A percentile compares a stretch with the other conserved stretches of the same genome.
phyloP scores from a whole-genome alignment of 2,888 invertebrate species.

The Achlya flavicornis region DNA sequence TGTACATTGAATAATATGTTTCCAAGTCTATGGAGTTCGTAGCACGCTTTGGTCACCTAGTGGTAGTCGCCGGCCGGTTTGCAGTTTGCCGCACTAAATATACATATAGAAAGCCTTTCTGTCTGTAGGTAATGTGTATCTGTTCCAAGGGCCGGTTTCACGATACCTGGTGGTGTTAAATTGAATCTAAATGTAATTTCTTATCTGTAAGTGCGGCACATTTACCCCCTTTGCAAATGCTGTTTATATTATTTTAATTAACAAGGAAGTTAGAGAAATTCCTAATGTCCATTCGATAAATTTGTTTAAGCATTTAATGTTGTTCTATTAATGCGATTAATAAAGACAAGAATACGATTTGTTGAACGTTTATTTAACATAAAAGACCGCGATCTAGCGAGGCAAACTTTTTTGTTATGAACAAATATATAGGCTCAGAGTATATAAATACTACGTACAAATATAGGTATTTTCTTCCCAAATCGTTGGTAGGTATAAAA shows the following conservation, averaged over 20 bases:
- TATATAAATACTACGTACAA: no score
- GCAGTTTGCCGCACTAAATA: slow-evolving; percentile 51
- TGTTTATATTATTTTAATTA: slow-evolving; percentile 13
- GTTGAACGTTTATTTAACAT: no score
- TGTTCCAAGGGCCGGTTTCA: slow-evolving; percentile 45
- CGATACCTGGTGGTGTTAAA: slow-evolving; percentile 36
- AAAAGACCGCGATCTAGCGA: no score
- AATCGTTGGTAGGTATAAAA: no score
- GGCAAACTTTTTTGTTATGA: no score
- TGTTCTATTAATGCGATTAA: background rate
- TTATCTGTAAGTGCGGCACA: slow-evolving; percentile 16
- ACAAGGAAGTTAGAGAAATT: background rate
- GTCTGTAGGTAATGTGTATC: slow-evolving; percentile 49
- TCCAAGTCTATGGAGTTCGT: slow-evolving; percentile 56
- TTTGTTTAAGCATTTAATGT: background rate
- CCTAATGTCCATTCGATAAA: background rate
- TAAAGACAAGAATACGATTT: no score
- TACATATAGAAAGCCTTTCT: slow-evolving; percentile 55
- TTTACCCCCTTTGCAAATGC: slow-evolving; percentile 12
- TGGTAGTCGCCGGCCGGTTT: slow-evolving; percentile 62
- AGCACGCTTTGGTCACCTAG: slow-evolving; percentile 59
- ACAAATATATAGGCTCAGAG: no score
- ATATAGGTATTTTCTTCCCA: no score
- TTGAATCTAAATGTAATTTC: slow-evolving; percentile 45
- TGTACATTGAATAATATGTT: slow-evolving; percentile 17